phyloP scores from a whole-genome alignment of 2,797 vertebrate species.

The Phoxinus dragarum region DNA sequence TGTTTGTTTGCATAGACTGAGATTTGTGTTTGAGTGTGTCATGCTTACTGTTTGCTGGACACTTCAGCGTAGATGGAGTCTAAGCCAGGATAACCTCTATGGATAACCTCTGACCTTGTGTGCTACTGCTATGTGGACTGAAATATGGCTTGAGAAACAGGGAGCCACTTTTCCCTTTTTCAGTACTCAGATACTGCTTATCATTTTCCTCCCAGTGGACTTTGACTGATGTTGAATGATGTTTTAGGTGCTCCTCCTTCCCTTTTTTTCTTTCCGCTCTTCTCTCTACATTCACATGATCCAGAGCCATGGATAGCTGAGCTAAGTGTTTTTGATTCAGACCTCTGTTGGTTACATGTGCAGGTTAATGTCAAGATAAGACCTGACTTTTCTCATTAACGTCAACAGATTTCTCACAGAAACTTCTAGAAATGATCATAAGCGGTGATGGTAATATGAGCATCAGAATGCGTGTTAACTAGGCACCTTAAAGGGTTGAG shows the following conservation, averaged over 20 bases:
- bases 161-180: constrained; percentile 51
- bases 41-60: constrained; percentile 31
- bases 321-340: constrained; percentile 38
- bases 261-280: background rate
- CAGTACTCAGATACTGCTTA: constrained; percentile 50
- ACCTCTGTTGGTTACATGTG: constrained; percentile 4
- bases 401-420: constrained; percentile 25
- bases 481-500: background rate
- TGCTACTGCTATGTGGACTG: constrained; percentile 42
- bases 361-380: constrained; percentile 47
- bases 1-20: constrained; percentile 38
- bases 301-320: constrained; percentile 34
- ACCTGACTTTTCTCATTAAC: constrained; percentile 3
- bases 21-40: constrained; percentile 27
- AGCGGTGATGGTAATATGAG: background rate
- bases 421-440: constrained; percentile 10
- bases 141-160: constrained; percentile 45
- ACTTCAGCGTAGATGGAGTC: constrained; percentile 43
- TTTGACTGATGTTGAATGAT: constrained; percentile 56
- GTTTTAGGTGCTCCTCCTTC: constrained; percentile 35
- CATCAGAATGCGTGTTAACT: constrained; percentile 8
- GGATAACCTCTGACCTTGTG: constrained; percentile 57
- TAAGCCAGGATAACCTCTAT: constrained; percentile 53
- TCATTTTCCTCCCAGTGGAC: constrained; percentile 37
- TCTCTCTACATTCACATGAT: constrained; percentile 32